Evolutionary conservation across 2,797 vertebrate genomes (phyloP).

Genomic region (Takifugu rubripes): DNA sequence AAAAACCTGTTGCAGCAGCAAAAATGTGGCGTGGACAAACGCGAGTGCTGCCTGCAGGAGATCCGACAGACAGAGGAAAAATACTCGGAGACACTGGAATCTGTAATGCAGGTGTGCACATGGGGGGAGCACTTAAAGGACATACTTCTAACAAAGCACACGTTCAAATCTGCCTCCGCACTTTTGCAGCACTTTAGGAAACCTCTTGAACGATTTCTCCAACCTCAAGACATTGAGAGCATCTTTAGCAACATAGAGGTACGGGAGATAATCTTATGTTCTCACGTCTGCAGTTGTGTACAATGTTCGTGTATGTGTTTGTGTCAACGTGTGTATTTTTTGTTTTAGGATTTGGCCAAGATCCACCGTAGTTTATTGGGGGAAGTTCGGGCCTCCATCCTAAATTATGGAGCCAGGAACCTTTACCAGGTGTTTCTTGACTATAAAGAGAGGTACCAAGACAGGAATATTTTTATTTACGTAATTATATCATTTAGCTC

Average conservation of each 20-base stretch:
- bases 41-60: conserved; percentile 88
- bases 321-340: not conserved
- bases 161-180: not conserved
- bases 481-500: too few species aligned
- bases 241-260: conserved; percentile 91
- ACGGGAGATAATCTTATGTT: conserved; percentile 2
- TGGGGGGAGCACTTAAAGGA: not conserved
- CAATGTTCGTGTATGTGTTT: not conserved
- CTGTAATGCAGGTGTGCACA: conserved; percentile 78
- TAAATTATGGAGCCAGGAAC: conserved; percentile 54
- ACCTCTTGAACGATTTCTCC: conserved; percentile 83
- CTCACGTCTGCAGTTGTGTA: not conserved
- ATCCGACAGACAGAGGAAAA: conserved; percentile 89
- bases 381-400: conserved; percentile 78
- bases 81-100: conserved; percentile 83
- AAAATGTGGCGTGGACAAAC: conserved; percentile 80
- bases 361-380: conserved; percentile 77
- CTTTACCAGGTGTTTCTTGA: conserved; percentile 85
- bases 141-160: not conserved
- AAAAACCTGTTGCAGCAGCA: conserved; percentile 57
- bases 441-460: conserved; percentile 84
- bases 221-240: conserved; percentile 79
- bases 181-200: conserved; percentile 85
- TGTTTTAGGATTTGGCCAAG: conserved; percentile 77
- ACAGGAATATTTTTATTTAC: not conserved